Conservation (phyloP, 35 echinoderm and acorn worm species). For the Strongylocentrotus purpuratus region DNA sequence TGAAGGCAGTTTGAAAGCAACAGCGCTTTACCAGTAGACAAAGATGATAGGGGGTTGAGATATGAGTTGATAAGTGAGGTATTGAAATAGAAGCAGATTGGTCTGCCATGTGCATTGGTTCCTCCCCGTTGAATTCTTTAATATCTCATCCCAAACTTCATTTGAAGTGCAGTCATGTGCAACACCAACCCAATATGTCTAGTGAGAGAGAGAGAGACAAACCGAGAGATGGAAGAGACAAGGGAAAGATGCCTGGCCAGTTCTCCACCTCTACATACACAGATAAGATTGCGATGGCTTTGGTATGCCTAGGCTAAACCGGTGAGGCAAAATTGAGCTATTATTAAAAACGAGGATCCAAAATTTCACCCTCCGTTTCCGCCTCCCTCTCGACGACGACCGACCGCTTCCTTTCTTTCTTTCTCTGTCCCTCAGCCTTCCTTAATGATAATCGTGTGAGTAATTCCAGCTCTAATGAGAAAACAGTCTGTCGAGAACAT, state of each 20-base stretch:
- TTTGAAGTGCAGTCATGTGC: constrained; percentile 19
- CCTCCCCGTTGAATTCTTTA: constrained; percentile 32
- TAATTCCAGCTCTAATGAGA: constrained; percentile 38
- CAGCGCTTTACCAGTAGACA: neutral
- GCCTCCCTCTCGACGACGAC: neutral
- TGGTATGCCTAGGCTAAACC: neutral
- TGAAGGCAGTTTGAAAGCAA: neutral
- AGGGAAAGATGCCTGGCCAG: neutral
- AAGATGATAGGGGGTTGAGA: neutral
- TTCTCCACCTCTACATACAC: neutral
- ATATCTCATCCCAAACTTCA: constrained; percentile 41
- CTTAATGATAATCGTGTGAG: constrained; percentile 38
- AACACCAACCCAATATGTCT: neutral
- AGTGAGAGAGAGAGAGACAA: neutral
- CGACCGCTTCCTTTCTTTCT: neutral
- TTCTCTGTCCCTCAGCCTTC: neutral
- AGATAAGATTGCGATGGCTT: neutral
- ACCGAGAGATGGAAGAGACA: neutral
- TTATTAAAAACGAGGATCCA: constrained; percentile 24
- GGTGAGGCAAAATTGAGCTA: constrained; percentile 5
- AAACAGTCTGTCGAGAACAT: constrained; percentile 41
- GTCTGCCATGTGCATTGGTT: constrained; percentile 49
- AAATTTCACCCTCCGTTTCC: constrained; percentile 14
- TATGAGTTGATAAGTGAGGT: neutral
- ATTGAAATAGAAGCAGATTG: neutral